These are phyloP conservation scores for Cyanoliseus patagonus DNA, from an alignment of 2,113 vertebrate species.

Conservation along the genomic window DNA sequence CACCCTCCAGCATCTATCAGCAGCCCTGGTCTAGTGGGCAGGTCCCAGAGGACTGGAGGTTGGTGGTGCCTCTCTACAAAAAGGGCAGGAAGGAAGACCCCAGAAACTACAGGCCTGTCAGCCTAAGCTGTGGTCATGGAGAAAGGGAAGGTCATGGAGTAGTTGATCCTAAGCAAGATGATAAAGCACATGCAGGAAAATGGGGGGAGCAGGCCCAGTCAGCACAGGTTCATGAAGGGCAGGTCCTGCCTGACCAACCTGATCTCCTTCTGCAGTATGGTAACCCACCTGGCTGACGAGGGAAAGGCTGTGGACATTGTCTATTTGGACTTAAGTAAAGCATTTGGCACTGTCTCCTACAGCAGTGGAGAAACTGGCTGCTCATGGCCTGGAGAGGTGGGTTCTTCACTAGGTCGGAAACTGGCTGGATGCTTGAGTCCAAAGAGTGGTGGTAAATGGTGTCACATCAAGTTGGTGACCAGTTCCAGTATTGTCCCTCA, in stretches of 20 bases:
- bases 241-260: background rate
- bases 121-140: background rate
- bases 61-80: background rate
- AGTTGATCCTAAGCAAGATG: background rate
- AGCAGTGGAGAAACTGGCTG: background rate
- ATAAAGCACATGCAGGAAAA: background rate
- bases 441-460: background rate
- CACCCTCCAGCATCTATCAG: background rate
- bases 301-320: background rate
- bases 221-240: background rate
- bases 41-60: background rate
- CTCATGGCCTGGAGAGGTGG: background rate
- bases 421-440: background rate
- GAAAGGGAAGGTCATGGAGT: background rate
- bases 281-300: background rate
- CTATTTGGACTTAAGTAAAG: background rate
- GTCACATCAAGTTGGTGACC: background rate
- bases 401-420: background rate
- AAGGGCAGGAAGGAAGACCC: background rate
- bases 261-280: background rate
- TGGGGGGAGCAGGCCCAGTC: background rate
- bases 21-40: background rate
- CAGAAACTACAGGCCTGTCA: background rate
- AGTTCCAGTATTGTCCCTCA: background rate
- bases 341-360: background rate